A percentile compares a stretch with the other conserved stretches of the same genome.
phyloP scores from a whole-genome alignment of 2,113 vertebrate genomes.

The Phrynosoma blainvillii region DNA sequence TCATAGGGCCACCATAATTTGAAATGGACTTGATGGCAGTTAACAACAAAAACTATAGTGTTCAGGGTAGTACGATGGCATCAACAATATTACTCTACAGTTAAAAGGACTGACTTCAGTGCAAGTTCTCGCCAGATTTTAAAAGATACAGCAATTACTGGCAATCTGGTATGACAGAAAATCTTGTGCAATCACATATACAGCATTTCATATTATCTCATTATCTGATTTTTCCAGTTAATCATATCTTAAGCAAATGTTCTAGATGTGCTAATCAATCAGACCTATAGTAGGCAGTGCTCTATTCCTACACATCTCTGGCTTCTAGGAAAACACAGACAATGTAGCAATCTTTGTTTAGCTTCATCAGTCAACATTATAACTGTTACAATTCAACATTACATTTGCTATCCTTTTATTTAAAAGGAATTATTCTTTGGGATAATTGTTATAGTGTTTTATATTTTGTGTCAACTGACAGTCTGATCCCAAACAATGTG shows the following conservation, averaged over 20 bases:
- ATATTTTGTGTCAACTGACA: background rate
- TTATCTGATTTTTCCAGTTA: constrained; percentile 25
- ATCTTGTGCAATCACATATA: constrained; percentile 15
- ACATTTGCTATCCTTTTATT: background rate
- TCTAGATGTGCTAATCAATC: constrained; percentile 40
- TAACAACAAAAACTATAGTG: no score
- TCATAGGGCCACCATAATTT: background rate
- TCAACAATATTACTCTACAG: no score
- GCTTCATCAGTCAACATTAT: background rate
- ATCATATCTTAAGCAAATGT: constrained; percentile 45
- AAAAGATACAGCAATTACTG: constrained; percentile 18
- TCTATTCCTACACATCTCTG: background rate
- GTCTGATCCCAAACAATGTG: rapidly evolving
- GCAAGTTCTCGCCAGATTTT: background rate
- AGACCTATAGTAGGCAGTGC: background rate
- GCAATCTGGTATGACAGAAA: constrained; percentile 33
- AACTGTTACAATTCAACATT: background rate
- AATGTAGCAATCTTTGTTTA: background rate
- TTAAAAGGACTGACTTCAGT: no score
- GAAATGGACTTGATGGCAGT: background rate
- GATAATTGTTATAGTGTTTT: background rate
- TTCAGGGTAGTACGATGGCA: no score
- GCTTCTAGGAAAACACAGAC: constrained; percentile 32
- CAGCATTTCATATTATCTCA: constrained; percentile 34
- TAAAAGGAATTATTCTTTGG: background rate